These are phyloP conservation scores for Nixonia krombeini DNA, from an alignment of 1,140 invertebrate species.

Conservation along the genomic window DNA sequence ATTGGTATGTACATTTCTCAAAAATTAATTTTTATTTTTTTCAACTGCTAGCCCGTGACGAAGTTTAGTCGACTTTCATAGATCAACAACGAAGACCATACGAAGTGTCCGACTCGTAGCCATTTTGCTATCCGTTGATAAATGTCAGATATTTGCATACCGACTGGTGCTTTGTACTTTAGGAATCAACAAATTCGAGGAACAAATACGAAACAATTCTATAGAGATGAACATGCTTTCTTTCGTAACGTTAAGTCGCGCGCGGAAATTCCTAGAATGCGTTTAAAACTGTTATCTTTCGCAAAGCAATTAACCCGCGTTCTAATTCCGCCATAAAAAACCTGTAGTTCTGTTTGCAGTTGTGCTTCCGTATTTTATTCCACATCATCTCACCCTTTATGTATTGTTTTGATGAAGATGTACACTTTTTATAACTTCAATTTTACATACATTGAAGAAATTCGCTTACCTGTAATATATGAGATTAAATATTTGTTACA, in stretches of 20 bases:
- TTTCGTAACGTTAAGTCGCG: no score
- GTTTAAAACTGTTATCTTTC: conserved; percentile 3
- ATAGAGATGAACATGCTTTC: neutral
- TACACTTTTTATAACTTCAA: neutral
- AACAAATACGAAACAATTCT: neutral
- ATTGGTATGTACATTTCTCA: conserved; percentile 8
- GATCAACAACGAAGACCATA: neutral
- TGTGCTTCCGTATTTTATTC: neutral
- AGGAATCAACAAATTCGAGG: conserved; percentile 28
- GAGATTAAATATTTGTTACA: no score
- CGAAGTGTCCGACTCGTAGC: conserved; percentile 53
- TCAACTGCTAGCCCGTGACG: neutral
- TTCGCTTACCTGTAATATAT: neutral
- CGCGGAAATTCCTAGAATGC: no score
- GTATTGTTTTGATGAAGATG: neutral
- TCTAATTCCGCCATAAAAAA: conserved; percentile 17
- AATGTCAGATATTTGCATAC: conserved; percentile 68
- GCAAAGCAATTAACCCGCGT: conserved; percentile 9
- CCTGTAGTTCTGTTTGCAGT: neutral
- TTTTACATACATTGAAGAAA: no score
- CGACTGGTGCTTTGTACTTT: conserved; percentile 63
- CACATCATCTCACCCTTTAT: neutral
- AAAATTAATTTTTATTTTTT: neutral
- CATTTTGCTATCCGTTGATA: conserved; percentile 73
- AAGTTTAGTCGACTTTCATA: conserved; percentile 9